Evolutionary conservation across 1,140 invertebrate genomes (phyloP), one percentile per base, ranked within the genome.

Genomic region (Bombus impatiens): DNA sequence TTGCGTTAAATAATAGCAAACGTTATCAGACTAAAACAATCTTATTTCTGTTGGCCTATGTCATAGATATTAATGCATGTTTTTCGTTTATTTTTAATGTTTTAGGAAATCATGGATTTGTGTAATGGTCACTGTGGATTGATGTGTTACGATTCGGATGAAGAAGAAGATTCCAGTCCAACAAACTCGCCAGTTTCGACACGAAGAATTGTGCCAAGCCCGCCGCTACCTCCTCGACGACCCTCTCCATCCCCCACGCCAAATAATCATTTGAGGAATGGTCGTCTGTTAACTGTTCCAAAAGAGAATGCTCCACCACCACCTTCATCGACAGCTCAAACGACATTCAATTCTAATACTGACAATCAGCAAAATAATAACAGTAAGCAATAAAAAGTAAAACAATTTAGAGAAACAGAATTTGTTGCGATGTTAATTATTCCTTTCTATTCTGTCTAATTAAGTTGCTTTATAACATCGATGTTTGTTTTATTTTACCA

Each of bases 151-250:
- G 94, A 95, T 53, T 93, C 93, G 8, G 94, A 95, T 65, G 93
- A 94, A 71, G 94, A 94, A 86, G 94, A 93, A 44, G 94, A 94
- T 76, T 94, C 92, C 53, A 97, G 96, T 93, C 96, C 96, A 4
- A 95, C 96, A 88, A 96, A 91, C 84, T 95, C 95, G 35, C 94
- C 95, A 1, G 86, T 93, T 10, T 89, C 88, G 57, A 78, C 94
- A 4, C 95, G 95, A 87, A 95, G 93, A 82, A 93, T 94, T 25
- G 93, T 93, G 13, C 93, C 94, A 59, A 96, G 96, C 83, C 96
- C 97, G 22, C 96, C 96, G 32, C 93, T 97, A 53, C 96, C 97
- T 78, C 97, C 97, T 25, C 93, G 97, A 85, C 96, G 96, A 91
- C 95, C 96, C 8, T 97, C 97, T 13, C 97, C 97, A 0, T 94